These are phyloP conservation scores for Onychomys arenicola DNA, from an alignment of 2,797 vertebrate genomes.

Conservation along the genomic window DNA sequence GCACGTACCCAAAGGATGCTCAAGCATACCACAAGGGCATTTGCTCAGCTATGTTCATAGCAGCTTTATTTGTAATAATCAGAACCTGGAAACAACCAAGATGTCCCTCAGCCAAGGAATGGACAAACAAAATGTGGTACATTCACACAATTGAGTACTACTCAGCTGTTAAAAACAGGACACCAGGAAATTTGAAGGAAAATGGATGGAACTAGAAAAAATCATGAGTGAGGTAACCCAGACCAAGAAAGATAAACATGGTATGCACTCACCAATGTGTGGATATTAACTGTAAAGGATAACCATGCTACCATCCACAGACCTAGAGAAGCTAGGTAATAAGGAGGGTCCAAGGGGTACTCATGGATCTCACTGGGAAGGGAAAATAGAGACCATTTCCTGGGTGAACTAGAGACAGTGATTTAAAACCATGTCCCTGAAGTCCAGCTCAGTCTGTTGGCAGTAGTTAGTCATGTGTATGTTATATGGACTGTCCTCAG, in stretches of 20 bases:
- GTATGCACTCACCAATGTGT: neutral
- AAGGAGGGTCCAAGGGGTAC: neutral
- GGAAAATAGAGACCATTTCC: neutral
- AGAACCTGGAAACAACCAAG: no score
- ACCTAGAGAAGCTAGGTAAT: neutral
- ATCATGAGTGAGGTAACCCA: neutral
- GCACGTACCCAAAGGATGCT: no score
- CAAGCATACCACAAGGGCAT: no score
- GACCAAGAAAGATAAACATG: neutral
- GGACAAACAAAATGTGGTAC: no score
- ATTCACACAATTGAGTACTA: neutral
- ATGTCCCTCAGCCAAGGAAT: no score
- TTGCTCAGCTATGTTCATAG: no score
- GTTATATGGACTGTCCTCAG: neutral
- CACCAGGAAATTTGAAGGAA: neutral
- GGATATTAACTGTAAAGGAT: neutral
- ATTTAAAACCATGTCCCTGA: neutral
- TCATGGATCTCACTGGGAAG: neutral
- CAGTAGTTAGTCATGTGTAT: accelerated
- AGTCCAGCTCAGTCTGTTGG: neutral
- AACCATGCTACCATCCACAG: neutral
- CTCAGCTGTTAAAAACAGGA: neutral
- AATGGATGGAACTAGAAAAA: neutral
- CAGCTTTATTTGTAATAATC: no score
- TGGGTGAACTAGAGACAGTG: neutral